These are phyloP conservation scores for Ophiothrix spiculata DNA, from an alignment of 35 echinoderm and acorn worm genomes.

Conservation along the genomic window DNA sequence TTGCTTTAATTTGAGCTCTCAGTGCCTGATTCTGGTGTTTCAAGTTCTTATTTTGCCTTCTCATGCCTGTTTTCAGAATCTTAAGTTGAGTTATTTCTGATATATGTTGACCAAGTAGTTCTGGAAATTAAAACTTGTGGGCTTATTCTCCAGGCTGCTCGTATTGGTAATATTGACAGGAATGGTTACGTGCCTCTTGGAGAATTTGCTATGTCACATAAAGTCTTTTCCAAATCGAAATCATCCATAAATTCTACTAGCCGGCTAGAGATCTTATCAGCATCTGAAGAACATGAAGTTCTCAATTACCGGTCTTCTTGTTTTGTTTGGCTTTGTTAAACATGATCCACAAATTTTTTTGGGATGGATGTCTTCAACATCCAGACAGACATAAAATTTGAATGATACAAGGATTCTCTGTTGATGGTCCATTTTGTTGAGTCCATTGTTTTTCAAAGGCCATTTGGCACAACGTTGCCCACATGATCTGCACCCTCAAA, in stretches of 20 bases:
- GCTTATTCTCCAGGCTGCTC: too few relatives aligned
- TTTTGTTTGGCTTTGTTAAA: background rate
- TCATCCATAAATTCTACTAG: too few relatives aligned
- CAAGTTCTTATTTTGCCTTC: background rate
- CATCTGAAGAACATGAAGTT: too few relatives aligned
- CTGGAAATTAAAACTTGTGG: too few relatives aligned
- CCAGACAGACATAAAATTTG: background rate
- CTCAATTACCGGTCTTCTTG: background rate
- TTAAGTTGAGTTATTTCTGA: too few relatives aligned
- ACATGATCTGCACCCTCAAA: background rate
- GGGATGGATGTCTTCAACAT: background rate
- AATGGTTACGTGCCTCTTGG: too few relatives aligned
- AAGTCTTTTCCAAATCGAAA: too few relatives aligned
- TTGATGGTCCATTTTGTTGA: background rate
- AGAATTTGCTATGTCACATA: too few relatives aligned
- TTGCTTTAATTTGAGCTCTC: background rate
- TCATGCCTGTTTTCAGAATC: too few relatives aligned
- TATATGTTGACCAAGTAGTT: too few relatives aligned
- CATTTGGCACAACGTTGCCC: background rate
- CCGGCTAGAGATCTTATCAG: too few relatives aligned
- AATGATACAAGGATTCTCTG: background rate
- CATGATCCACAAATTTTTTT: background rate
- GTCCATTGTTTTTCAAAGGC: background rate
- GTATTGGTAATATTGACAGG: too few relatives aligned
- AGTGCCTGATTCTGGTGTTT: background rate